Evolutionary conservation across 64 coral and sea anemone genomes (phyloP).

Genomic region (Acropora yongei): DNA sequence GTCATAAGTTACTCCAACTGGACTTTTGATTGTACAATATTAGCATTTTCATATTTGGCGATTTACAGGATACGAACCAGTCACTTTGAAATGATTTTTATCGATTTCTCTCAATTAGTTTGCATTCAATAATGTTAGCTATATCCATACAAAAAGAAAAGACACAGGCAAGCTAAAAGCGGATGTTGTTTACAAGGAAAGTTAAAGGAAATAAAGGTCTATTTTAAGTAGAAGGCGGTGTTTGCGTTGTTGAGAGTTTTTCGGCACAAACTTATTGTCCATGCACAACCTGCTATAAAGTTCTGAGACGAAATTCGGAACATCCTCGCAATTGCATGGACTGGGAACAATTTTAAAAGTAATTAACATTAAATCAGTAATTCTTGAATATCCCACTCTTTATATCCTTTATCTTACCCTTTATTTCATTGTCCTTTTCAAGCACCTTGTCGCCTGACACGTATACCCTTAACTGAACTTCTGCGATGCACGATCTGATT

Average conservation of each 20-base stretch:
- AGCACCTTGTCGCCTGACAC: too few species aligned
- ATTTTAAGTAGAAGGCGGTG: constrained; percentile 35
- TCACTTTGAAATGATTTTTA: background rate
- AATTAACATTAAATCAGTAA: too few species aligned
- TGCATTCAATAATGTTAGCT: background rate
- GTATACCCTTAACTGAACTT: too few species aligned
- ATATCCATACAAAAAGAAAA: background rate
- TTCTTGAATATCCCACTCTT: too few species aligned
- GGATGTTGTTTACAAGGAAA: background rate
- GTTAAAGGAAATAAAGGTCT: constrained; percentile 22
- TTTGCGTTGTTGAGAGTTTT: background rate
- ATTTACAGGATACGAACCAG: too few species aligned
- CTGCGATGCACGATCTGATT: too few species aligned
- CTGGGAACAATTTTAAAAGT: too few species aligned
- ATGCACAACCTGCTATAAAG: too few species aligned
- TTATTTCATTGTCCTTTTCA: too few species aligned
- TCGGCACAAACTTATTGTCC: background rate
- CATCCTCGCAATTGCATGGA: too few species aligned
- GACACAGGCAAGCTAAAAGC: background rate
- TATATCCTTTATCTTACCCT: too few species aligned
- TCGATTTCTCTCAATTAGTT: background rate
- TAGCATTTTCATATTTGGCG: background rate
- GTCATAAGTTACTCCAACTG: background rate
- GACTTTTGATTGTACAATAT: background rate
- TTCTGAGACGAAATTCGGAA: too few species aligned